phyloP scores from a whole-genome alignment of 1,140 invertebrate genomes.

The Antheraea mylitta region DNA sequence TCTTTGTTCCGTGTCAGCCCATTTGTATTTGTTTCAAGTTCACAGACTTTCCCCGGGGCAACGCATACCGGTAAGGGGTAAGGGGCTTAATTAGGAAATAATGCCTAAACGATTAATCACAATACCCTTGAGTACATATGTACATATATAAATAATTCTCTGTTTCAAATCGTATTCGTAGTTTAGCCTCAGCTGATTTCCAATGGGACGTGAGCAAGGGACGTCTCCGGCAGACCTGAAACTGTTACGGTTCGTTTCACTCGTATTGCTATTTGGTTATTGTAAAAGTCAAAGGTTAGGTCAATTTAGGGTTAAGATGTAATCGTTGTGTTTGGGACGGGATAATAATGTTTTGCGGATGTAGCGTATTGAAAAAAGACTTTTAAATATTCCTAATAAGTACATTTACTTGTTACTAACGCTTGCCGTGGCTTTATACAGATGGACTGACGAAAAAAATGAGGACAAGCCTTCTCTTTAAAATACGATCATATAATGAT shows the following conservation, averaged over 20 bases:
- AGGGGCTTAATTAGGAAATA: conserved; percentile 74
- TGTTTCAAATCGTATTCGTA: conserved; percentile 34
- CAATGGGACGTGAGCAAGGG: conserved; percentile 49
- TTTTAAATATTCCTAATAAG: background rate
- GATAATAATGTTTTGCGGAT: background rate
- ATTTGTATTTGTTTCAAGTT: conserved; percentile 51
- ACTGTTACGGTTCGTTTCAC: conserved; percentile 64
- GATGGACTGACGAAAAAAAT: too few species aligned
- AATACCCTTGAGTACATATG: conserved; percentile 31
- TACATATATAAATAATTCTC: conserved; percentile 23
- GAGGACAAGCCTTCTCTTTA: too few species aligned
- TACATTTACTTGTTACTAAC: too few species aligned
- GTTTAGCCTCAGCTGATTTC: conserved; percentile 49
- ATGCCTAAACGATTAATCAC: conserved; percentile 73
- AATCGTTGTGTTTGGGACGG: background rate
- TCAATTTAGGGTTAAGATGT: conserved; percentile 17
- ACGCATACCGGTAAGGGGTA: conserved; percentile 42
- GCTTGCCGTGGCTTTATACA: too few species aligned
- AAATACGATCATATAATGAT: too few species aligned
- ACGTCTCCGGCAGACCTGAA: conserved; percentile 60
- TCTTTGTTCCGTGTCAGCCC: conserved; percentile 26
- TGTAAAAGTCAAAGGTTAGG: conserved; percentile 55
- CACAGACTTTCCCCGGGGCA: conserved; percentile 41
- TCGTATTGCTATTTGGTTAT: conserved; percentile 53
- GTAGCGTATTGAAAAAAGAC: background rate